phyloP scores from a whole-genome alignment of 2,888 invertebrate species.

The Therioaphis trifolii region DNA sequence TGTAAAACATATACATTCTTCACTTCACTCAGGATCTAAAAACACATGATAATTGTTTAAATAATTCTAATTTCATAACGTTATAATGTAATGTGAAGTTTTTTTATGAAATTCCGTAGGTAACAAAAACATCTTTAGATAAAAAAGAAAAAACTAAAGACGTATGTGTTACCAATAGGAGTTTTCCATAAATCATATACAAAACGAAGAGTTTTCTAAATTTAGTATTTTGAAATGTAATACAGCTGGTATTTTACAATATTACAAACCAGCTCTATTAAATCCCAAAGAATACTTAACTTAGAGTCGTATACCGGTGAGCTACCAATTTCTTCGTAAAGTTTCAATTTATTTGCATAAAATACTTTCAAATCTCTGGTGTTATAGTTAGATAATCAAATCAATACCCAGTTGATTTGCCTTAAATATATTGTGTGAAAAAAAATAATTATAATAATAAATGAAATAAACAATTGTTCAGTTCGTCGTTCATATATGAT shows the following conservation, averaged over 20 bases:
- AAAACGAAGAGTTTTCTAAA: constrained; percentile 13
- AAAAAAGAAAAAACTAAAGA: constrained; percentile 41
- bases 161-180: constrained; percentile 59
- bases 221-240: constrained; percentile 54
- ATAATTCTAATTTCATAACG: neutral
- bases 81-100: neutral
- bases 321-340: no score
- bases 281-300: constrained; percentile 60
- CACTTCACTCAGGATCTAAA: no score
- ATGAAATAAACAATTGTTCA: no score
- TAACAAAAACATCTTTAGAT: constrained; percentile 56
- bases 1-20: no score
- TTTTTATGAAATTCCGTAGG: constrained; percentile 55
- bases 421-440: no score
- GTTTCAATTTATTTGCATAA: no score
- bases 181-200: constrained; percentile 32
- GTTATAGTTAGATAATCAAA: no score
- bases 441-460: no score
- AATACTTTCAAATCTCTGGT: no score
- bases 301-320: neutral
- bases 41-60: neutral
- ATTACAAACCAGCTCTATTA: constrained; percentile 52
- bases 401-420: no score
- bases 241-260: constrained; percentile 20
- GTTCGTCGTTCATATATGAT: constrained; percentile 37